These are phyloP conservation scores for Cryptocheilus praepositus DNA, from an alignment of 2,888 invertebrate species.

Conservation along the genomic window DNA sequence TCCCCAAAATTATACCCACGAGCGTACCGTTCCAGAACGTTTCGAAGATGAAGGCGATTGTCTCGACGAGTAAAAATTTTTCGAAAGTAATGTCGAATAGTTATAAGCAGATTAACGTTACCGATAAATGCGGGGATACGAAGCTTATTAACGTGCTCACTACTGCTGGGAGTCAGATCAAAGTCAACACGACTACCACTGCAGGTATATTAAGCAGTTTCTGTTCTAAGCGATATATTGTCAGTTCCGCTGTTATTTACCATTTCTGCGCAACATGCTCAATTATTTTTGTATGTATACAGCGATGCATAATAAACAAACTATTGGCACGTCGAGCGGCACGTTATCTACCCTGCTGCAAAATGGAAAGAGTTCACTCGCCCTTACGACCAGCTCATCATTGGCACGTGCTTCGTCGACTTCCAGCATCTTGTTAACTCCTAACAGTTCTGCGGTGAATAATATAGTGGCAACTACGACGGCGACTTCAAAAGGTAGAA, in stretches of 20 bases:
- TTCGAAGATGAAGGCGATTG: constrained; percentile 63
- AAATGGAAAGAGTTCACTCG: constrained; percentile 55
- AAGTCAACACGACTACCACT: constrained; percentile 47
- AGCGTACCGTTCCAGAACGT: constrained; percentile 47
- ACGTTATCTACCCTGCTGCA: constrained; percentile 60
- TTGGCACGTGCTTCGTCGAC: constrained; percentile 51
- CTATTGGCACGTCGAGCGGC: constrained; percentile 35
- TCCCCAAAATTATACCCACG: constrained; percentile 57
- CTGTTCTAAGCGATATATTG: not conserved
- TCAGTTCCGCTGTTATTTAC: not conserved
- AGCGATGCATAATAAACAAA: constrained; percentile 37
- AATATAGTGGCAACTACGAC: constrained; percentile 50
- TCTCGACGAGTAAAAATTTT: constrained; percentile 58
- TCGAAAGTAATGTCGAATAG: constrained; percentile 57
- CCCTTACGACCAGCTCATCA: constrained; percentile 45
- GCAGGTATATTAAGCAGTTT: constrained; percentile 44
- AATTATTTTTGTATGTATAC: constrained; percentile 2
- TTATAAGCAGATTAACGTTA: constrained; percentile 56
- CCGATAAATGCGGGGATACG: constrained; percentile 56
- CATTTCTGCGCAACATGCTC: not conserved
- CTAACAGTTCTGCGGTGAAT: constrained; percentile 53
- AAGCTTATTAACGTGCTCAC: constrained; percentile 56
- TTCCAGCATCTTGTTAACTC: constrained; percentile 63
- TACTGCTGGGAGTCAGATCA: constrained; percentile 54
- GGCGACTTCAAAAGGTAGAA: constrained; percentile 68